Evolutionary conservation across 2,113 vertebrate species (phyloP).

Genomic region (Periophthalmodon schlosseri): DNA sequence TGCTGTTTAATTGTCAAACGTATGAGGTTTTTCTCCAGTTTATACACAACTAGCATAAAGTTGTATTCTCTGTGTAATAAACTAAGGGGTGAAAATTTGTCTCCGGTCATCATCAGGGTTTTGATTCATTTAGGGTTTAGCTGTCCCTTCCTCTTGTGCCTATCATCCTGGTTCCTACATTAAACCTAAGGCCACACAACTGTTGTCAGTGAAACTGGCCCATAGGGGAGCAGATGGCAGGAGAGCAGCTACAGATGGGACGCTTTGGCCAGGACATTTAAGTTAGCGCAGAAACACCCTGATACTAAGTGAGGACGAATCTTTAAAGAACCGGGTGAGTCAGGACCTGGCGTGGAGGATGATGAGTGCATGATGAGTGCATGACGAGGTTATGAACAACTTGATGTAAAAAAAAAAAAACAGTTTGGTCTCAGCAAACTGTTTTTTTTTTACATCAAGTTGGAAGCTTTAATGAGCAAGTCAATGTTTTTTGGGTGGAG

Average conservation of each 20-base stretch:
- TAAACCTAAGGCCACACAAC: slow-evolving; percentile 41
- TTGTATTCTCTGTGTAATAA: background rate
- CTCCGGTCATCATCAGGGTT: background rate
- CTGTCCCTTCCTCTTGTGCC: background rate
- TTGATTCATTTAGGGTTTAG: background rate
- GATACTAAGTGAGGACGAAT: slow-evolving; percentile 54
- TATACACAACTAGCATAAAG: background rate
- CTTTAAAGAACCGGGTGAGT: slow-evolving; percentile 52
- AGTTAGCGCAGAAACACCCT: slow-evolving; percentile 61
- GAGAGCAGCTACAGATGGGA: slow-evolving; percentile 68
- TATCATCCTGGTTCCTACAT: slow-evolving; percentile 20
- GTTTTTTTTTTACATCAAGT: no score
- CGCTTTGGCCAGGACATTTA: slow-evolving; percentile 58
- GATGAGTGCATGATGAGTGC: slow-evolving; percentile 33
- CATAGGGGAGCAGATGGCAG: slow-evolving; percentile 68
- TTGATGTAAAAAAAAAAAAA: slow-evolving; percentile 7
- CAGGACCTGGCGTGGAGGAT: slow-evolving; percentile 27
- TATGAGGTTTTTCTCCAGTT: no score
- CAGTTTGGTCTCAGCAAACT: slow-evolving; percentile 36
- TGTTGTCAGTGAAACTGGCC: slow-evolving; percentile 41
- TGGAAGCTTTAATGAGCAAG: no score
- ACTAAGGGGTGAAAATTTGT: background rate
- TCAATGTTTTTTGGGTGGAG: no score
- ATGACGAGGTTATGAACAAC: slow-evolving; percentile 11
- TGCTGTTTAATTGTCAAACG: no score